Percentiles rank a stretch among this genome's conserved stretches.
phyloP scores from a whole-genome alignment of 35 echinoderm and acorn worm genomes.

The Diadema setosum region DNA sequence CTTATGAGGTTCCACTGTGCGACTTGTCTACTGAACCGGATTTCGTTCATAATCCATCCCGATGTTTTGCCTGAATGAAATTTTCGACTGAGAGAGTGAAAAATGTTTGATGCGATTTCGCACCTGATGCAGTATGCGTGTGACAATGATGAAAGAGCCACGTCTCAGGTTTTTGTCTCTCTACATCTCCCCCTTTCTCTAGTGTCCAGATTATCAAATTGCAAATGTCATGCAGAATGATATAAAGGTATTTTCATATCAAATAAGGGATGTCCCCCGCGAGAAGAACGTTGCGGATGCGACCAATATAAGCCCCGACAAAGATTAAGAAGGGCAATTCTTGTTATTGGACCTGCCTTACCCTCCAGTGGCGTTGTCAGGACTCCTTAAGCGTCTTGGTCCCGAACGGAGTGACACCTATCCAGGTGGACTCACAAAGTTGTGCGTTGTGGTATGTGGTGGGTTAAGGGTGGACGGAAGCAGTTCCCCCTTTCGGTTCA shows the following conservation, averaged over 20 bases:
- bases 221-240: too few species aligned
- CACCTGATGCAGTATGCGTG: not conserved
- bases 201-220: too few species aligned
- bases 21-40: too few species aligned
- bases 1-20: too few species aligned
- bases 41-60: too few species aligned
- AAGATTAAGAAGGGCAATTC: not conserved
- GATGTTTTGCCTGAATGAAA: too few species aligned
- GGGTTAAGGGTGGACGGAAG: not conserved
- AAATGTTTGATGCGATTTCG: not conserved
- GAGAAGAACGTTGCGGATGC: not conserved
- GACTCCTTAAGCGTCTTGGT: not conserved
- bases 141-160: too few species aligned
- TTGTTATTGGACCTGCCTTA: not conserved
- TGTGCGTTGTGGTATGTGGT: not conserved
- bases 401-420: not conserved
- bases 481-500: not conserved
- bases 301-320: not conserved
- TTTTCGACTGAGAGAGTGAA: not conserved
- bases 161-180: too few species aligned
- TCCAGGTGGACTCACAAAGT: not conserved
- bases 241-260: slow-evolving; percentile 3
- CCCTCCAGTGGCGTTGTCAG: not conserved
- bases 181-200: too few species aligned
- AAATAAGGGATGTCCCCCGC: not conserved